A percentile compares a stretch with the other conserved stretches of the same genome.
phyloP scores from a whole-genome alignment of 2,888 invertebrate species.

The Tiliacea aurago region DNA sequence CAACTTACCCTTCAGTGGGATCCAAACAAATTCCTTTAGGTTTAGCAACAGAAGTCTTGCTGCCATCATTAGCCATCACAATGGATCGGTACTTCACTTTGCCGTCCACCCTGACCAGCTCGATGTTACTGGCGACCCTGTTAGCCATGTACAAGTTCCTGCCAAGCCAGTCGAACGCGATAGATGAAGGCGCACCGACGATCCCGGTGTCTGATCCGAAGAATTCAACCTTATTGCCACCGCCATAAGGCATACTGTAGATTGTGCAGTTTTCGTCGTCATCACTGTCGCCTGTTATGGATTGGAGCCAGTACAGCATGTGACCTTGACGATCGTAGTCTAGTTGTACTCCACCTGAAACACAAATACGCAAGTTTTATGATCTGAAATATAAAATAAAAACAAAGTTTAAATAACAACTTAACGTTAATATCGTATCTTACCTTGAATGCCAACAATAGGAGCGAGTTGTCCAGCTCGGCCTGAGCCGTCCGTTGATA shows the following conservation, averaged over 20 bases:
- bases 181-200: slow-evolving; percentile 96
- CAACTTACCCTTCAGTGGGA: slow-evolving; percentile 95
- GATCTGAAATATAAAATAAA: not conserved
- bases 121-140: slow-evolving; percentile 96
- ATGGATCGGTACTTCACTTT: slow-evolving; percentile 95
- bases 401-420: not conserved
- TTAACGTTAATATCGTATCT: not conserved
- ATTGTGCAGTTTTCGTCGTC: slow-evolving; percentile 96
- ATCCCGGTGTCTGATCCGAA: slow-evolving; percentile 96
- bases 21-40: slow-evolving; percentile 97
- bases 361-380: not conserved
- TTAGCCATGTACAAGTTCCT: slow-evolving; percentile 98
- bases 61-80: slow-evolving; percentile 97
- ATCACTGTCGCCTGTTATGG: slow-evolving; percentile 91
- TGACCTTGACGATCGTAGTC: slow-evolving; percentile 97
- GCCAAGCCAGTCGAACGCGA: slow-evolving; percentile 99
- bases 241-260: slow-evolving; percentile 95
- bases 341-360: slow-evolving; percentile 95
- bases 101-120: slow-evolving; percentile 96
- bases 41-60: slow-evolving; percentile 95
- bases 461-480: slow-evolving; percentile 95
- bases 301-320: slow-evolving; percentile 96
- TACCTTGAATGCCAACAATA: slow-evolving; percentile 94
- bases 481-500: slow-evolving; percentile 94
- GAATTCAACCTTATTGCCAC: slow-evolving; percentile 94